Evolutionary conservation across 2,888 invertebrate genomes (phyloP).

Genomic region (Caenorhabditis doughertyi): DNA sequence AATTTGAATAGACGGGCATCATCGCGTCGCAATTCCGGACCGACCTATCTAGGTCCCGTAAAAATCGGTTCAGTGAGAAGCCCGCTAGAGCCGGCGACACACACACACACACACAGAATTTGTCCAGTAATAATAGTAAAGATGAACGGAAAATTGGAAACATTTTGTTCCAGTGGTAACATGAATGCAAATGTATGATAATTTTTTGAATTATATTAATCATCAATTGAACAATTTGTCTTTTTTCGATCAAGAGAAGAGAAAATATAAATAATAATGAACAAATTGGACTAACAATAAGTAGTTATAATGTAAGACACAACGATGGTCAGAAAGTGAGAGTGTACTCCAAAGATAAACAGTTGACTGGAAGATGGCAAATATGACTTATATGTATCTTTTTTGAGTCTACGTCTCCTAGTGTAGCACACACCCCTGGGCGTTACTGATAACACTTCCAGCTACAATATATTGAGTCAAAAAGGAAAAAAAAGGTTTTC

Average conservation of each 20-base stretch:
- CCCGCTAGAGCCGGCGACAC: no score
- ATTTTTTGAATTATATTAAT: no score
- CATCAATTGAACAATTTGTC: no score
- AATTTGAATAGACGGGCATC: no score
- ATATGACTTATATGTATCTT: conserved; percentile 28
- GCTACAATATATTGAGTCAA: neutral
- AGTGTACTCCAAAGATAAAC: conserved; percentile 5
- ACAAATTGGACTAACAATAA: neutral
- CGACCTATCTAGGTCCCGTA: no score
- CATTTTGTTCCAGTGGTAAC: no score
- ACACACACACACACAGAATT: no score
- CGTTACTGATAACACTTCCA: conserved; percentile 16
- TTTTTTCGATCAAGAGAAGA: neutral
- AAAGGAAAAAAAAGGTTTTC: neutral
- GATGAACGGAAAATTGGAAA: no score
- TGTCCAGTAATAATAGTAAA: no score
- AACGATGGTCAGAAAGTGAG: neutral
- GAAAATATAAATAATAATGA: neutral
- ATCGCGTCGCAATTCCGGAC: no score
- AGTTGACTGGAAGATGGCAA: conserved; percentile 16
- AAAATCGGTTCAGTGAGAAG: no score
- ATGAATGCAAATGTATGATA: no score
- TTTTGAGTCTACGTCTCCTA: conserved; percentile 10
- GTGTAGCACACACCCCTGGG: neutral
- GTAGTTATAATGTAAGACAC: neutral